phyloP scores from a whole-genome alignment of 2,888 invertebrate species.

The Dolichomitus sp. region DNA sequence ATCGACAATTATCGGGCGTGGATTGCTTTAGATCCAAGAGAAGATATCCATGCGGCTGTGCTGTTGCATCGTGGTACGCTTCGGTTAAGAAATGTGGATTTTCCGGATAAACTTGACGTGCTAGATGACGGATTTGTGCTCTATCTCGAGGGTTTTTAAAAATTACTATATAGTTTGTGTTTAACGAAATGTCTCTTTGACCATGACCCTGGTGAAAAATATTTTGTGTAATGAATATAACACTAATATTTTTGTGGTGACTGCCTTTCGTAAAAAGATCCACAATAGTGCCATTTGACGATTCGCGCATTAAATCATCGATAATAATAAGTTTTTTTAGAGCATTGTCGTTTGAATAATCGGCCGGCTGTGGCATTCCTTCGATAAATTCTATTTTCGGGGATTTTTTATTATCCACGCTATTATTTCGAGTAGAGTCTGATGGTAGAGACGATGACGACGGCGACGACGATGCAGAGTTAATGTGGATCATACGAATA shows the following conservation, averaged over 20 bases:
- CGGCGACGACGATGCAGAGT: background rate
- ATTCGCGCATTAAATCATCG: background rate
- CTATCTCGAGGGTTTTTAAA: too few species aligned
- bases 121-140: too few species aligned
- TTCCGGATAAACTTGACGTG: too few species aligned
- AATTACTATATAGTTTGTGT: too few species aligned
- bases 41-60: too few species aligned
- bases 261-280: conserved; percentile 20
- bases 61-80: too few species aligned
- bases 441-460: background rate
- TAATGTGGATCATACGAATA: background rate
- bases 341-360: background rate
- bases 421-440: background rate
- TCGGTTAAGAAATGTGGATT: too few species aligned
- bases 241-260: conserved; percentile 60
- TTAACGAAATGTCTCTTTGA: conserved; percentile 12
- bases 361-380: background rate
- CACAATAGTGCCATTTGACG: background rate
- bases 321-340: background rate
- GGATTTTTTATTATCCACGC: background rate
- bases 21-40: background rate
- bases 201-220: conserved; percentile 45
- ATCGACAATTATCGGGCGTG: background rate
- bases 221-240: conserved; percentile 42
- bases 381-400: background rate